A percentile compares a stretch with the other conserved stretches of the same genome.
Evolutionary conservation across 2,888 invertebrate genomes (phyloP).

Genomic region (Drosophila colorata): DNA sequence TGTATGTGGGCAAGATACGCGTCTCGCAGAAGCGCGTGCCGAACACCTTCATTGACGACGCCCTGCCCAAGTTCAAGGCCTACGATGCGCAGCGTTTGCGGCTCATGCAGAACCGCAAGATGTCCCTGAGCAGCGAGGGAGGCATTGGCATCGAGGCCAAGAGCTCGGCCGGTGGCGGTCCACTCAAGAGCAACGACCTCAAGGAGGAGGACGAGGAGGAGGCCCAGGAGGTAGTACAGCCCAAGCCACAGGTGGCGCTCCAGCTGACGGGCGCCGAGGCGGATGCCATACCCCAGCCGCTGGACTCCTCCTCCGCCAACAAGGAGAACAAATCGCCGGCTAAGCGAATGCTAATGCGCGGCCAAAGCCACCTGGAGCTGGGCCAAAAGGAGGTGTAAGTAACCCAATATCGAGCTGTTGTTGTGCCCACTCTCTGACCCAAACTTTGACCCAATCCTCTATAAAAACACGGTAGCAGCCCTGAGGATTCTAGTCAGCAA

Average conservation of each 20-base stretch:
- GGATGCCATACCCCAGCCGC: slow-evolving; percentile 49
- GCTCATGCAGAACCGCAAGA: slow-evolving; percentile 83
- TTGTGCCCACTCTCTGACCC: slow-evolving; percentile 11
- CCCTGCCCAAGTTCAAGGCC: slow-evolving; percentile 92
- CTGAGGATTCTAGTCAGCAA: slow-evolving; percentile 50
- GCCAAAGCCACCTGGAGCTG: slow-evolving; percentile 83
- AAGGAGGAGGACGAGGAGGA: slow-evolving; percentile 81
- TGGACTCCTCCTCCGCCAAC: slow-evolving; percentile 55
- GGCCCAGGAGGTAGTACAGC: slow-evolving; percentile 18
- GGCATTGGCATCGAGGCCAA: slow-evolving; percentile 72
- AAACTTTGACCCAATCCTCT: slow-evolving; percentile 29
- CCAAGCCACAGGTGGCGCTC: slow-evolving; percentile 49
- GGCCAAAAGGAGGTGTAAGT: slow-evolving; percentile 84
- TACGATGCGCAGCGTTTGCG: slow-evolving; percentile 90
- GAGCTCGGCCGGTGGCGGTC: slow-evolving; percentile 49
- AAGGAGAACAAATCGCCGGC: slow-evolving; percentile 83
- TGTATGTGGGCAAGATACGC: slow-evolving; percentile 96
- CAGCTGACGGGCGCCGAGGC: slow-evolving; percentile 58
- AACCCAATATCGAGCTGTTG: slow-evolving; percentile 1
- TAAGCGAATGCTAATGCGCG: slow-evolving; percentile 74
- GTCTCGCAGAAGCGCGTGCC: slow-evolving; percentile 93
- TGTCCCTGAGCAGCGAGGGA: slow-evolving; percentile 81
- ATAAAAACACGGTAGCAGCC: slow-evolving; percentile 43
- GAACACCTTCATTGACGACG: slow-evolving; percentile 95
- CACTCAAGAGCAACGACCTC: slow-evolving; percentile 73